phyloP scores from a whole-genome alignment of 1,140 invertebrate species.

The Gerris buenoi region DNA sequence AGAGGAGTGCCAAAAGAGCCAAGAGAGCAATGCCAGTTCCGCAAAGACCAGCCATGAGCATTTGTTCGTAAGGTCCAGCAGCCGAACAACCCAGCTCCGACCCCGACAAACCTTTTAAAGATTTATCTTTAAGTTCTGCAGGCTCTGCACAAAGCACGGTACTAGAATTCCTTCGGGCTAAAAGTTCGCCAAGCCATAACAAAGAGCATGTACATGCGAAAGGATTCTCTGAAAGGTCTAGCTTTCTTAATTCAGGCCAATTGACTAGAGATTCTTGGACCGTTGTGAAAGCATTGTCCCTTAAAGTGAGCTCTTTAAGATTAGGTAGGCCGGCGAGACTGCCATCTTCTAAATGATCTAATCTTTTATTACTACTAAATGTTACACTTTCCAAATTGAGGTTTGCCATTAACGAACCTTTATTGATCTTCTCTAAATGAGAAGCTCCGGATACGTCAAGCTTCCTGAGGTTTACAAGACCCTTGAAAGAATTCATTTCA shows the following conservation, averaged over 20 bases:
- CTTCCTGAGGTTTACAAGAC: conserved; percentile 53
- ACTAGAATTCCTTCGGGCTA: conserved; percentile 49
- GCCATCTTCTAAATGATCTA: conserved; percentile 52
- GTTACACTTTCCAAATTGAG: conserved; percentile 61
- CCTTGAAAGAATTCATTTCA: conserved; percentile 53
- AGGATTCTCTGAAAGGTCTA: conserved; percentile 70
- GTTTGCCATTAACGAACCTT: conserved; percentile 61
- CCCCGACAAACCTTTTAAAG: conserved; percentile 46
- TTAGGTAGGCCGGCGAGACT: conserved; percentile 60
- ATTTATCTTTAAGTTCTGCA: conserved; percentile 46
- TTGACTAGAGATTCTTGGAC: conserved; percentile 58
- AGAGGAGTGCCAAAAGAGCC: conserved; percentile 47
- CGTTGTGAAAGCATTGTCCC: conserved; percentile 58
- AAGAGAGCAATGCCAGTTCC: conserved; percentile 49
- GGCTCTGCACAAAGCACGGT: conserved; percentile 60
- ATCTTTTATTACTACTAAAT: conserved; percentile 56
- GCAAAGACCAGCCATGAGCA: conserved; percentile 55
- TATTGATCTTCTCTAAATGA: conserved; percentile 49
- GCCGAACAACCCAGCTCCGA: conserved; percentile 67
- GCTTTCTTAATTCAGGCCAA: conserved; percentile 55
- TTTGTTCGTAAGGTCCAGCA: conserved; percentile 55
- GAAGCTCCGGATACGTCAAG: conserved; percentile 61
- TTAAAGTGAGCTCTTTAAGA: conserved; percentile 52
- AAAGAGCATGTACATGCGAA: conserved; percentile 64
- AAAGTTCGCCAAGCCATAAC: conserved; percentile 61